Conservation (phyloP, 2,113 vertebrate genomes). For the Saimiri boliviensis region DNA sequence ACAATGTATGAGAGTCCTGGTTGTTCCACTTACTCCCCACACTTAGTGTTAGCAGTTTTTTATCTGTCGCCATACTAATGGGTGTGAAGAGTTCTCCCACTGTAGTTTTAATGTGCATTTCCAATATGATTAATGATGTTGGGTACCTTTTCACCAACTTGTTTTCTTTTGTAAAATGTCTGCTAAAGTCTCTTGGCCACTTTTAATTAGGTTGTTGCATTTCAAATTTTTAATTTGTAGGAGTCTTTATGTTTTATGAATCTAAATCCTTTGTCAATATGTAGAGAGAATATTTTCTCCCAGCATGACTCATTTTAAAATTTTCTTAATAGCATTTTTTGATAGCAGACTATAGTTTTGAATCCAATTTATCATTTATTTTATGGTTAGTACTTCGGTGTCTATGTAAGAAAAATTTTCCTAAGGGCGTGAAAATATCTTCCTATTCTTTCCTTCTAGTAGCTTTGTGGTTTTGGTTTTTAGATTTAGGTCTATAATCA, state of each 20-base stretch:
- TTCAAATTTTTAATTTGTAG: background rate
- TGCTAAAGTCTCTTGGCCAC: background rate
- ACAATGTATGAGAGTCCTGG: background rate
- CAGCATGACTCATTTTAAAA: background rate
- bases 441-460: background rate
- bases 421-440: background rate
- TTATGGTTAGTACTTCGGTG: background rate
- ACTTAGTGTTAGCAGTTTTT: background rate
- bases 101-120: background rate
- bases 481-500: background rate
- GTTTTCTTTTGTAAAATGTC: background rate
- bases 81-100: background rate
- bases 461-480: background rate
- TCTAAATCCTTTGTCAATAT: background rate
- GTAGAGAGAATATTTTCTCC: background rate
- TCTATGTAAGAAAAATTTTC: background rate
- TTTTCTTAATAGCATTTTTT: background rate
- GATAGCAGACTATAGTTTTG: background rate
- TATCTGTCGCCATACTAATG: background rate
- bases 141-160: background rate
- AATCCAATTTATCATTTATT: background rate
- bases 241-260: background rate
- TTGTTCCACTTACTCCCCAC: background rate
- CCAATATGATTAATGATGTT: background rate
- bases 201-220: conserved; percentile 1